Conservation (phyloP, 1,140 invertebrate species). For the Brachystomella parvula region DNA sequence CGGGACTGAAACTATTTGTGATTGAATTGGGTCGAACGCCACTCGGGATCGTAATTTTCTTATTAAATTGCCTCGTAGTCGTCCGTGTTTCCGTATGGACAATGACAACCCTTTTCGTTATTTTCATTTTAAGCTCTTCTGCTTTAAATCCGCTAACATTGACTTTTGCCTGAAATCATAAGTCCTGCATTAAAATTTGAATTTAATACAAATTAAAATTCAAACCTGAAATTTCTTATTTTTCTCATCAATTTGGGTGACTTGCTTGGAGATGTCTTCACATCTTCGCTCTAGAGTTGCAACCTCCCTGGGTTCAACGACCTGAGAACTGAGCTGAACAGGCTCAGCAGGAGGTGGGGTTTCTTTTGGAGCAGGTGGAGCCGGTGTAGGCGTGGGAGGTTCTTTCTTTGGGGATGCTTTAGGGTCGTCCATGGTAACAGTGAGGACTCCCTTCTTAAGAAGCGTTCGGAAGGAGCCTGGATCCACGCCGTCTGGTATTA, state of each 20-base stretch:
- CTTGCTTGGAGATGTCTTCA: background rate
- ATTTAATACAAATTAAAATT: background rate
- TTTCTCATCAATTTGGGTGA: background rate
- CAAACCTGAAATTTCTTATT: constrained; percentile 2
- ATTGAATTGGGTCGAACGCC: background rate
- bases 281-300: background rate
- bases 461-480: background rate
- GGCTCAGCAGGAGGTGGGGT: background rate
- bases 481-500: background rate
- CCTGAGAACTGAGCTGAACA: background rate
- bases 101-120: background rate
- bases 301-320: background rate
- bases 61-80: background rate
- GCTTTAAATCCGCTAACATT: background rate
- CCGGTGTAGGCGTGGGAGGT: background rate
- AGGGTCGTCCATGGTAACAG: background rate
- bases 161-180: background rate
- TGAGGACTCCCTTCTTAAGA: background rate
- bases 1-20: background rate
- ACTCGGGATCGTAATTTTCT: background rate
- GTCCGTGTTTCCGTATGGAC: background rate
- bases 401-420: background rate
- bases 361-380: background rate
- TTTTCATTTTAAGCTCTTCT: background rate
- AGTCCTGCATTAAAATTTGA: background rate